phyloP scores from a whole-genome alignment of 2,797 vertebrate species.

The Clarias platycephalus region DNA sequence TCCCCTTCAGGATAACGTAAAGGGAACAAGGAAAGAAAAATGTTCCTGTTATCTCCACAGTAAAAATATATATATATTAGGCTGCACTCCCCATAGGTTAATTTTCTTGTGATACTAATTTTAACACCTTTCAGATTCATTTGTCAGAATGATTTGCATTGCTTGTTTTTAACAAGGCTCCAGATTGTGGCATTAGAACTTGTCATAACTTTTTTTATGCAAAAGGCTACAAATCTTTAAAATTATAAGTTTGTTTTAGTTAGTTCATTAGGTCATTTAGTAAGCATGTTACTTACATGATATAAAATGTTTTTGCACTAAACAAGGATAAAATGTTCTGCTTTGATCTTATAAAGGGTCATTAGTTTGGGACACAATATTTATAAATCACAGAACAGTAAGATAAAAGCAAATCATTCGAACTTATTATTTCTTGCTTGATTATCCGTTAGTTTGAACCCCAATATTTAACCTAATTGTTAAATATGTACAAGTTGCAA shows the following conservation, averaged over 20 bases:
- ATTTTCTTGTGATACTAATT: background rate
- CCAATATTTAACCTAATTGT: background rate
- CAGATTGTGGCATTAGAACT: slow-evolving; percentile 19
- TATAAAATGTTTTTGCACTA: background rate
- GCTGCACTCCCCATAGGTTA: background rate
- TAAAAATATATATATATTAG: background rate
- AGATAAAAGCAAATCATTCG: background rate
- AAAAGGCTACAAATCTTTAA: background rate
- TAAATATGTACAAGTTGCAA: background rate
- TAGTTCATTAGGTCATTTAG: background rate
- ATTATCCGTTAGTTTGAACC: background rate
- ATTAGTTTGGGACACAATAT: background rate
- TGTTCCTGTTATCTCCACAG: background rate
- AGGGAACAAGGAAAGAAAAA: background rate
- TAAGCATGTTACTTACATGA: background rate
- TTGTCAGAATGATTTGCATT: slow-evolving; percentile 12
- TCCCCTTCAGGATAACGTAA: background rate
- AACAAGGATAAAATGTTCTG: background rate
- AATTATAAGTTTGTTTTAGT: background rate
- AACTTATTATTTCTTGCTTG: background rate
- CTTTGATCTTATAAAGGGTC: background rate
- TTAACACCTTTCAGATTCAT: background rate
- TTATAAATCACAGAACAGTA: background rate
- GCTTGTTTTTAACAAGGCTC: background rate
- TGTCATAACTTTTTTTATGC: background rate